Evolutionary conservation across 2,797 vertebrate genomes (phyloP).

Genomic region (Halcyon leucocephala): DNA sequence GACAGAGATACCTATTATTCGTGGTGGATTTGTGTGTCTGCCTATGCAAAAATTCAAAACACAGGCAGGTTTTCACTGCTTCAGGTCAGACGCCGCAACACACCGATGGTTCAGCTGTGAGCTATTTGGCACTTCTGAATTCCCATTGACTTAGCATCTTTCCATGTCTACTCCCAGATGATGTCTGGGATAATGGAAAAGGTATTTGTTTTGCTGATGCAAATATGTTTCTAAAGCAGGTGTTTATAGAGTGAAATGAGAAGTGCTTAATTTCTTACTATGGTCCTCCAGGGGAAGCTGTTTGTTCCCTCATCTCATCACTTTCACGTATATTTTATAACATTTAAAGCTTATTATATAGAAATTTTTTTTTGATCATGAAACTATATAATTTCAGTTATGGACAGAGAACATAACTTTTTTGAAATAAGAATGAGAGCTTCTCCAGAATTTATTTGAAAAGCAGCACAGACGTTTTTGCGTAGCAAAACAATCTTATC

Average conservation of each 20-base stretch:
- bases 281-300: not conserved
- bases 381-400: not conserved
- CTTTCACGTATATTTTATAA: not conserved
- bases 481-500: not conserved
- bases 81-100: not conserved
- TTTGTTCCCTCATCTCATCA: not conserved
- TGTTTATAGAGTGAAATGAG: not conserved
- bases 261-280: not conserved
- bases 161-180: fast-evolving
- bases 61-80: not conserved
- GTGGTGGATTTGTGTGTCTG: not conserved
- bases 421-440: not conserved
- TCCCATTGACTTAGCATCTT: not conserved
- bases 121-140: not conserved
- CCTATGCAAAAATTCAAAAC: not conserved
- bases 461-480: not conserved
- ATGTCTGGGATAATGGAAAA: not conserved
- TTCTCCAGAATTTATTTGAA: not conserved
- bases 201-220: not conserved
- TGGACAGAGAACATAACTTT: not conserved
- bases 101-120: not conserved
- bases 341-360: not conserved
- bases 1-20: not conserved
- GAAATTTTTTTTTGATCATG: not conserved
- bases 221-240: not conserved